Evolutionary conservation across 1,140 invertebrate genomes (phyloP).

Genomic region (Lordiphosa stackelbergi): DNA sequence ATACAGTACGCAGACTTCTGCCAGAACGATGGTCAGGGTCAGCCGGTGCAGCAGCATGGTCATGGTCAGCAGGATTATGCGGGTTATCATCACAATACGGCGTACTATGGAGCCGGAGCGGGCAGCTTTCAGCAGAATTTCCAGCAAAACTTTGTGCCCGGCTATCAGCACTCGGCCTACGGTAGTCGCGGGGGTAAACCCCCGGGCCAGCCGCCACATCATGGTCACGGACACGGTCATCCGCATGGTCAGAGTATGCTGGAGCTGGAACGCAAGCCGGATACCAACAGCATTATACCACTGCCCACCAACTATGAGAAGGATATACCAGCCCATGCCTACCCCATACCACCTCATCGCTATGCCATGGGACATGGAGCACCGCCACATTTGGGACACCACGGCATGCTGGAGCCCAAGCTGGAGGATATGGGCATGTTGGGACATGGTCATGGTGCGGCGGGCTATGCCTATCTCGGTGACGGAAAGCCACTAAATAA

Average conservation of each 20-base stretch:
- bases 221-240: conserved; percentile 45
- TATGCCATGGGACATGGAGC: conserved; percentile 61
- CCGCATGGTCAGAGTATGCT: conserved; percentile 48
- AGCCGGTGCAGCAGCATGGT: conserved; percentile 52
- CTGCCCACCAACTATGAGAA: conserved; percentile 76
- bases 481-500: conserved; percentile 79
- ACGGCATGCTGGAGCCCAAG: conserved; percentile 69
- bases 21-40: conserved; percentile 72
- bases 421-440: conserved; percentile 68
- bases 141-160: conserved; percentile 72
- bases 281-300: conserved; percentile 73
- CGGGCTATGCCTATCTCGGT: conserved; percentile 81
- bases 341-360: conserved; percentile 75
- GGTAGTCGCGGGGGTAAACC: conserved; percentile 46
- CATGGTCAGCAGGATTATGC: conserved; percentile 68
- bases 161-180: conserved; percentile 65
- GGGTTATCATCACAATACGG: conserved; percentile 66
- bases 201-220: conserved; percentile 33
- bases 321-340: conserved; percentile 74
- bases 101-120: conserved; percentile 60
- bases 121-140: conserved; percentile 72
- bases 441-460: conserved; percentile 27
- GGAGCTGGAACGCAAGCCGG: conserved; percentile 69
- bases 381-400: conserved; percentile 53
- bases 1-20: conserved; percentile 77